Evolutionary conservation across 2,888 invertebrate genomes (phyloP), one percentile per base, ranked within the genome.

Genomic region (Yponomeuta malinellus): DNA sequence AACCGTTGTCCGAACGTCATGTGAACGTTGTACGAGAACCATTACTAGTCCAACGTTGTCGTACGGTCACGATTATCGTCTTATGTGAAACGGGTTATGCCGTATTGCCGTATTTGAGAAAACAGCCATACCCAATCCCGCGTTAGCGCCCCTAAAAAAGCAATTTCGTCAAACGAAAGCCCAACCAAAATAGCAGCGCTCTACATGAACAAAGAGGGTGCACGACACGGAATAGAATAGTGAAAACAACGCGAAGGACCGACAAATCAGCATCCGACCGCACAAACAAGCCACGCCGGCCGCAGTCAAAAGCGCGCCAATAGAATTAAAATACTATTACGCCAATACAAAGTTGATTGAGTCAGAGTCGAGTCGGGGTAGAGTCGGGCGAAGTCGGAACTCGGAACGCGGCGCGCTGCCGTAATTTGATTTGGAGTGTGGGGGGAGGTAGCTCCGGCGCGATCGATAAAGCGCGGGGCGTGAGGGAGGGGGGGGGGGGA

Each of bases 351-450:
- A 87, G 88, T 89, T 90, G 89, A 90, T 90, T 88, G 88, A 89
- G 78, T 78, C 78, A 76, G 75, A 73, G 71, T 23, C 63, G 37
- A 15, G 72, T 33, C 69, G 15, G 69, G 48, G 43, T 8, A 43
- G 43, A 43, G 43, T 33, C 15, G 65, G 31, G 65, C 65, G 63
- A 71, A 69, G 81, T 78, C 70, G 68, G 71, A 66, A 69, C 68
- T 72, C 73, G 74, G 70, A 73, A 71, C 70, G 77, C 77, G 71
- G 74, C 71, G 78, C 79, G 81, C 82, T 87, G 87, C 87, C 89
- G 91, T 90, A 90, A 90, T 90, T 91, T 90, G 90, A 91, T 91
- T 91, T 91, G 90, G 90, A 87, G 90, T 85, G 85, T 84, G 84
- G 83, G 78, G 84, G 72, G 78, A 78, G 74, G 78, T 79, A 79